A percentile compares a stretch with the other conserved stretches of the same genome.
phyloP scores from a whole-genome alignment of 2,888 invertebrate species.

The Empis livida region DNA sequence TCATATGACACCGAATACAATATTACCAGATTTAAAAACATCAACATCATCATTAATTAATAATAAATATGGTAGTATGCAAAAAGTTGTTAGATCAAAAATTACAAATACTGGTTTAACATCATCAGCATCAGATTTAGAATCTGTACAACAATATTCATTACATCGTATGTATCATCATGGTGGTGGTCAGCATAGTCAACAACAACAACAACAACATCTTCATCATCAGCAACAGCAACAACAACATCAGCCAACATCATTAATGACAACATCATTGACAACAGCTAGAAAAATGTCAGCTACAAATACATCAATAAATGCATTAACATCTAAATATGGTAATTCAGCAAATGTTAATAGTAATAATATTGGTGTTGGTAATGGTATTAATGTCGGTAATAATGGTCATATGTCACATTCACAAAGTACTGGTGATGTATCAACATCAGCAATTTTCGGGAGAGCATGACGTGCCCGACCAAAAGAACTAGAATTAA shows the following conservation, averaged over 20 bases:
- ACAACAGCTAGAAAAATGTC: conserved; percentile 26
- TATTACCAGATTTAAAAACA: conserved; percentile 35
- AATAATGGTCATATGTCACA: conserved; percentile 37
- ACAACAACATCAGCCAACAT: conserved; percentile 24
- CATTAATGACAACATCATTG: conserved; percentile 34
- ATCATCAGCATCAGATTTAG: conserved; percentile 32
- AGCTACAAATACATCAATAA: conserved; percentile 13
- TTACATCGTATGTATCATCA: conserved; percentile 33
- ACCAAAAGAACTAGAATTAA: conserved; percentile 33
- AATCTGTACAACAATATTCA: conserved; percentile 34
- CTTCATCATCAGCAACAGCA: conserved; percentile 19
- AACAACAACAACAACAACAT: conserved; percentile 19
- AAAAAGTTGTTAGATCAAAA: conserved; percentile 32
- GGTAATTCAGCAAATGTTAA: conserved; percentile 10
- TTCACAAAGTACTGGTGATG: conserved; percentile 52
- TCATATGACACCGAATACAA: conserved; percentile 22
- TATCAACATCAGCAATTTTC: conserved; percentile 48
- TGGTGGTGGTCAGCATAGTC: conserved; percentile 18
- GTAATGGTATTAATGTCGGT: conserved; percentile 8
- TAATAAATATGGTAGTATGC: conserved; percentile 34
- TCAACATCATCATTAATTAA: conserved; percentile 20
- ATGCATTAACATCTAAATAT: conserved; percentile 14
- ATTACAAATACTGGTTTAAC: conserved; percentile 20
- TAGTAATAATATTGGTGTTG: conserved; percentile 8
- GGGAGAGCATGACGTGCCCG: conserved; percentile 47